These are phyloP conservation scores for Bimastos eiseni DNA, from an alignment of 2,888 invertebrate genomes.

Conservation along the genomic window DNA sequence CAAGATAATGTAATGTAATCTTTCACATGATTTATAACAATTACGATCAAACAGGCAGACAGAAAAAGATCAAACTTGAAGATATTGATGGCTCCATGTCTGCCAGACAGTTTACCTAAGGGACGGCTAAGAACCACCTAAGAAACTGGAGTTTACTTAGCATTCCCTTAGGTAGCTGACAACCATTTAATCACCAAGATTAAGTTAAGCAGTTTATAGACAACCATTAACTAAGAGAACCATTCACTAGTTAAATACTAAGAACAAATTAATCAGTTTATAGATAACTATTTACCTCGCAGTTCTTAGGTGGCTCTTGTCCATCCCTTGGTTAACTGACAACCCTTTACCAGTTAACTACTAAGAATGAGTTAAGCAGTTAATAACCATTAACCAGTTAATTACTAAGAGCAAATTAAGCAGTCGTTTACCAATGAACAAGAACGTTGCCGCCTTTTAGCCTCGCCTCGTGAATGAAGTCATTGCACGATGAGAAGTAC, in stretches of 20 bases:
- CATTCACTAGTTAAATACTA: conserved; percentile 72
- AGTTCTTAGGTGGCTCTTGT: no score
- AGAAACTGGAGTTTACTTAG: no score
- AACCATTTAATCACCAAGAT: no score
- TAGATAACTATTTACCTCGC: conserved; percentile 70
- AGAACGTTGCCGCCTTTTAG: conserved; percentile 82
- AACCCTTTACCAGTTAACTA: no score
- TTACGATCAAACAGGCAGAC: no score
- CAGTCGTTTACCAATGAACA: conserved; percentile 83
- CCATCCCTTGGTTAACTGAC: no score
- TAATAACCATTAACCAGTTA: conserved; percentile 69
- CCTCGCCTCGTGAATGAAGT: conserved; percentile 91
- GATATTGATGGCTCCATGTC: no score
- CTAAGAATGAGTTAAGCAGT: no score
- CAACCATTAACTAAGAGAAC: conserved; percentile 70
- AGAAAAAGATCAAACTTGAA: no score
- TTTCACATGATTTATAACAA: no score
- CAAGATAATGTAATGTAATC: background rate
- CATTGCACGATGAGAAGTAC: conserved; percentile 90
- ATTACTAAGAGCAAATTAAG: background rate
- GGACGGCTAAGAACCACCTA: background rate
- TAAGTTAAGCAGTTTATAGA: background rate
- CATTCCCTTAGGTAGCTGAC: no score
- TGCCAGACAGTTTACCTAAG: no score
- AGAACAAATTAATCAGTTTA: background rate